Evolutionary conservation across 2,888 invertebrate species (phyloP), one percentile per base, ranked within the genome.

Genomic region (Oscheius sp.): DNA sequence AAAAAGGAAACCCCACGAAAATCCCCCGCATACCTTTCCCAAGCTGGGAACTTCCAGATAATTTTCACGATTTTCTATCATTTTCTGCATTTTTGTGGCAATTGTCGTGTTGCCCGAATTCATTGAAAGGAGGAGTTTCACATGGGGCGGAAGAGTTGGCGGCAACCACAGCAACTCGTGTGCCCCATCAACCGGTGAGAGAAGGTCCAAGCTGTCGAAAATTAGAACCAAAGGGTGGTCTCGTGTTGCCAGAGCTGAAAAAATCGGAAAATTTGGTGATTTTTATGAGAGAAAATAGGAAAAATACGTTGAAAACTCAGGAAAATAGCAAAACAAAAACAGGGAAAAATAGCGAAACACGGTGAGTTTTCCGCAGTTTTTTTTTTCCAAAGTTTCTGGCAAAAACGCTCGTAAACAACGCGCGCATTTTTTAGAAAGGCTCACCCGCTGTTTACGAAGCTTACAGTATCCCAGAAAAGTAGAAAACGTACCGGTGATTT

Each of bases 151-250:
- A 43, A 99, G 90, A 78, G 94, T 91, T 0, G 95, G 94, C 0
- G 98, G 97, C 83, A 98, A 73, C 97, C 97, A 98, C 0, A 96
- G 94, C 43, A 98, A 93, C 89, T 96, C 95, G 86, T 96, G 96
- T 29, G 95, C 94, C 86, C 95, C 95, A 83, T 95, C 95, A 0
- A 95, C 93, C 0, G 95, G 95, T 6, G 96, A 96, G 63, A 99
- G 91, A 89, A 98, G 96, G 90, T 99, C 98, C 0, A 99, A 94
- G 0, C 96, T 96, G 89, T 99, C 98, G 85, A 99, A 90, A 89
- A 95, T 96, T 55, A 99, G 91, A 0, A 96, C 92, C 56, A 98
- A 90, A 0, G 97, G 96, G 84, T 95, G 94, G 83, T 94, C 93
- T 76, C 91, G 89, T 0, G 92, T 93, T 0, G 95, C 95, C 89